Percentiles rank a stretch among this genome's conserved stretches.
phyloP scores from a whole-genome alignment of 2,888 invertebrate genomes.

The Tyria jacobaeae region DNA sequence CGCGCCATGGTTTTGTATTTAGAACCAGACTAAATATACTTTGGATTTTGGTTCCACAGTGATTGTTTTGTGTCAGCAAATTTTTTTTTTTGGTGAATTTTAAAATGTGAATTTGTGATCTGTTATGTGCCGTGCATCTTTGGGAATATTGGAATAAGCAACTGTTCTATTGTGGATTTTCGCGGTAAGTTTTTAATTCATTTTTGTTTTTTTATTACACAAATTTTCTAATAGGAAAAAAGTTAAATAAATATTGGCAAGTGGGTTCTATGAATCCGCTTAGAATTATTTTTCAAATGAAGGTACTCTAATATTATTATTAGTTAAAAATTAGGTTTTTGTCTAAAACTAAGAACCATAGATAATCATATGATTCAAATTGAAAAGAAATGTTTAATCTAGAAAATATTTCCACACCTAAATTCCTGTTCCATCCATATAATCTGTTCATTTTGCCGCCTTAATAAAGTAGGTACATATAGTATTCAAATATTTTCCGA shows the following conservation, averaged over 20 bases:
- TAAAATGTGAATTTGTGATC: conserved; percentile 62
- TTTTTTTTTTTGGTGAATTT: conserved; percentile 61
- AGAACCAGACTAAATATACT: conserved; percentile 36
- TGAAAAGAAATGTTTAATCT: neutral
- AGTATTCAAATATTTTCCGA: conserved; percentile 1
- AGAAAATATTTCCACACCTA: neutral
- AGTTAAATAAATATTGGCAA: neutral
- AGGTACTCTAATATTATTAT: neutral
- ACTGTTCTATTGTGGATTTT: conserved; percentile 29
- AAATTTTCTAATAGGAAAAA: conserved; percentile 1
- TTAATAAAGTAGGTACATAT: neutral
- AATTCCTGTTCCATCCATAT: neutral
- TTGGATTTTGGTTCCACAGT: conserved; percentile 48
- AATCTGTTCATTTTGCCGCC: neutral
- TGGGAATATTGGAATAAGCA: conserved; percentile 59
- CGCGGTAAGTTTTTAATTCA: conserved; percentile 42
- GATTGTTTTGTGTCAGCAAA: conserved; percentile 63
- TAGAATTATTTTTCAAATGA: neutral
- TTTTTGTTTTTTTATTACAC: neutral
- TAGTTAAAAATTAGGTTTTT: no score
- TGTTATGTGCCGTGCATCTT: conserved; percentile 59
- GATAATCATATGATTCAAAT: neutral
- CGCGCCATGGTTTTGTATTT: conserved; percentile 69
- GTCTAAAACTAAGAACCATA: no score
- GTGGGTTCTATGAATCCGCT: neutral